Evolutionary conservation across 2,797 vertebrate species (phyloP).

Genomic region (Propithecus perrieri): DNA sequence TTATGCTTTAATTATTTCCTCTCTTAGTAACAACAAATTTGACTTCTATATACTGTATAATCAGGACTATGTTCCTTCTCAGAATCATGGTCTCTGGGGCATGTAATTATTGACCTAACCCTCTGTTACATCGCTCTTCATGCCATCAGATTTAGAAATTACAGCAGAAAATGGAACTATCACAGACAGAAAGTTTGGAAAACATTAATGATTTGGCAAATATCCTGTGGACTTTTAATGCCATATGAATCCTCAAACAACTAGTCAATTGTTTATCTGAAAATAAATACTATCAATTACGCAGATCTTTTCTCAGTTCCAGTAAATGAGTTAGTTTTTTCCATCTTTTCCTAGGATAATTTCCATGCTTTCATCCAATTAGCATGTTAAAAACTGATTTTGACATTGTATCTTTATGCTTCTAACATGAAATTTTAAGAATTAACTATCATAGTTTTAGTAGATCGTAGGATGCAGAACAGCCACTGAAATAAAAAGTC

Average conservation of each 20-base stretch:
- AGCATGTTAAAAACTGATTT: neutral
- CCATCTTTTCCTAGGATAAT: constrained; percentile 31
- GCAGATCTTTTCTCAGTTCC: neutral
- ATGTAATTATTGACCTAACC: neutral
- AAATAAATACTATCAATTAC: constrained; percentile 38
- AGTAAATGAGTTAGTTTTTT: neutral
- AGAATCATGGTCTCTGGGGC: neutral
- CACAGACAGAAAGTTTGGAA: neutral
- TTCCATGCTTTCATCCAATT: constrained; percentile 2
- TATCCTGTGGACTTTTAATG: neutral
- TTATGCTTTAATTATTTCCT: neutral
- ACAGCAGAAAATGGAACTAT: constrained; percentile 28
- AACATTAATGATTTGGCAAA: constrained; percentile 32
- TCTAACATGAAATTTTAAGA: neutral
- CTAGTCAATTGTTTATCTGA: constrained; percentile 14
- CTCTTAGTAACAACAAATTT: neutral
- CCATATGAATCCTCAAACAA: neutral
- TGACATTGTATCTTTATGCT: neutral
- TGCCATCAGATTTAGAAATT: neutral
- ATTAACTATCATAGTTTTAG: neutral
- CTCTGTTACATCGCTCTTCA: neutral
- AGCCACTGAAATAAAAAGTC: neutral
- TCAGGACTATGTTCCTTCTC: neutral
- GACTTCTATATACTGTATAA: neutral
- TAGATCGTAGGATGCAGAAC: neutral